Base-by-base conservation (phyloP, 2,797 vertebrate genomes). In the Myioborus miniatus region DNA sequence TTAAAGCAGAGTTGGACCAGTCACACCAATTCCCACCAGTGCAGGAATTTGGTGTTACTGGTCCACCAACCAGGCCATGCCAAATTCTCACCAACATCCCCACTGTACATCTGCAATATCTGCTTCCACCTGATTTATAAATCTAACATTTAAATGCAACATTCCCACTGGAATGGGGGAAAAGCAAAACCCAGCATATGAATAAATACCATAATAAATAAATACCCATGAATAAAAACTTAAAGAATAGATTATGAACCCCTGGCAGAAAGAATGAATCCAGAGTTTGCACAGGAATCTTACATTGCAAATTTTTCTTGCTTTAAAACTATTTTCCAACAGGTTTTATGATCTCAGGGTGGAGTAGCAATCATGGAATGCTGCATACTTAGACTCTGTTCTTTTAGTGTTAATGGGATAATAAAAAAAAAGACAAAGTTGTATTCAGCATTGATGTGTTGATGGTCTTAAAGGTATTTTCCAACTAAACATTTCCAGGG, bases 31-130 rank as follows among this genome's bases (percentile, higher is more conserved):
- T 92, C 43, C n/a, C 43, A 80, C 15, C 55, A 78, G 46, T 15
- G 11, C 36, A 19, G 32, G 59, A 59, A 8, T 30, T 79, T 2
- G 2, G 26, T 71, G 52, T 13, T 37, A 3, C 71, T 82, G 68
- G n/a, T 15, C 2, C 16, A 53, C 34, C 47, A 62, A 9, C 9
- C 15, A 16, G 2, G 0, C 36, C 37, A 5, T 13, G 27, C 19
- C 7, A 30, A 24, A 9, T 17, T 50, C 76, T 62, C 27, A 17
- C 18, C 50, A 69, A 4, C 52, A n/a, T 36, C 89, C 52, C 49
- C 7, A 3, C 39, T 41, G 23, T 26, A 13, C 50, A 37, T 23
- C 46, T 34, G 44, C 18, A 76, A 39, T 1, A 2, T 43, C 27
- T 30, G 44, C 53, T 89, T 74, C 71, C 64, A 30, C 9, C 5